Evolutionary conservation across 2,888 invertebrate genomes (phyloP), one percentile per base, ranked within the genome.

Genomic region (Ormyrus pomaceus): DNA sequence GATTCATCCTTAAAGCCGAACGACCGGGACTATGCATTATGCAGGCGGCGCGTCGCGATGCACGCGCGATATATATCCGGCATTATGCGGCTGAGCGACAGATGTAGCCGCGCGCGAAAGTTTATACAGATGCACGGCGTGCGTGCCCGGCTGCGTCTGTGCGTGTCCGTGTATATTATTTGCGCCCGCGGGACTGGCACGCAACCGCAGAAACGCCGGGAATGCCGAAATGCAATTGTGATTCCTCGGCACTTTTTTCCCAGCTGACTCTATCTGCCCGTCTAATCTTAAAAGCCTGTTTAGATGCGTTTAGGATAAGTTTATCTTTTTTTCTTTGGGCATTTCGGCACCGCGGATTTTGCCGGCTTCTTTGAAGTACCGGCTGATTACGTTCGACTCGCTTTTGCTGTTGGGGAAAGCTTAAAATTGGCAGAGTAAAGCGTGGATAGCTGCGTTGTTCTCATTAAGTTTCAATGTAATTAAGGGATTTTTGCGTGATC

Each of bases 231-330:
- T 66, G 76, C n/a, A 64, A 69, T 64, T 64, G 56, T 56, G 53
- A 51, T 46, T 61, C 53, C 59, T 66, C 11, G 45, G n/a, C 50
- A 53, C 19, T 66, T 13, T 58, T 48, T 65, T 19, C 6, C 34
- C 13, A 4, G 11, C n/a, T 56, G 19, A 56, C n/a, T 46, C 13
- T 11, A 51, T 68, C 50, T 11, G 10, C 4, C 13, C 4, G 50
- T 11, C 78, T 79, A 50, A 69, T 68, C 73, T n/a, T 19, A 5
- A 0, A 9, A 4, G 11, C 55, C 13, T 46, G 46, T 66, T 70
- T 70, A 71, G 71, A 70, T 71, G 59, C 34, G 55, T 72, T 78
- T 78, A 72, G 72, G 78, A 78, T 78, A 78, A 78, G 34, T 34
- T 34, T 34, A 3, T 34, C 34, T 2, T 34, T 34, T 34, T 34